These are phyloP conservation scores for Phrynosoma platyrhinos DNA, from an alignment of 2,113 vertebrate species.

Conservation along the genomic window DNA sequence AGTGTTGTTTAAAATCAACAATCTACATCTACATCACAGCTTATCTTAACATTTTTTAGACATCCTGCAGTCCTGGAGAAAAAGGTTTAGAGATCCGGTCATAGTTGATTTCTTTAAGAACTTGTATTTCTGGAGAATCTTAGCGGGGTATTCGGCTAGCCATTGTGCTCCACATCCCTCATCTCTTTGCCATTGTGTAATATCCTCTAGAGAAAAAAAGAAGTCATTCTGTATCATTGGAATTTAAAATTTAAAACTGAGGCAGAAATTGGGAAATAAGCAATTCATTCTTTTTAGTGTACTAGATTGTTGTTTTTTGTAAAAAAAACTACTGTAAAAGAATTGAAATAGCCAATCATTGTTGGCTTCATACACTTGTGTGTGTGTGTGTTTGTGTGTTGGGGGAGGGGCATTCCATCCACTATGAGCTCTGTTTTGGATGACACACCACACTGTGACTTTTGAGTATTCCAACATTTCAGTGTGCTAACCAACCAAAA, in stretches of 20 bases:
- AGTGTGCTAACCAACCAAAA: background rate
- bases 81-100: background rate
- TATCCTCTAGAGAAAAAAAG: background rate
- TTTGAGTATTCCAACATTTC: background rate
- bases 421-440: background rate
- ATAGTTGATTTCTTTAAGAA: background rate
- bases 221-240: background rate
- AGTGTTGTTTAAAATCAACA: background rate
- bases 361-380: background rate
- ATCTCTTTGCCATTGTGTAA: background rate
- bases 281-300: background rate
- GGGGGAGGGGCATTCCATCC: no score
- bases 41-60: background rate
- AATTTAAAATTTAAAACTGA: background rate
- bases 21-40: background rate
- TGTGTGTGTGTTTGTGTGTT: background rate
- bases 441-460: background rate
- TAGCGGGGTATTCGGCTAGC: slow-evolving; percentile 2
- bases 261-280: background rate
- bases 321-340: background rate
- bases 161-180: no score
- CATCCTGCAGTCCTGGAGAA: background rate
- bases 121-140: background rate
- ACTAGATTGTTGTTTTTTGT: background rate
- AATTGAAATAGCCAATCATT: background rate